A percentile compares a stretch with the other conserved stretches of the same genome.
Conservation (phyloP, 2,113 vertebrate species). For the Percina caprodes region DNA sequence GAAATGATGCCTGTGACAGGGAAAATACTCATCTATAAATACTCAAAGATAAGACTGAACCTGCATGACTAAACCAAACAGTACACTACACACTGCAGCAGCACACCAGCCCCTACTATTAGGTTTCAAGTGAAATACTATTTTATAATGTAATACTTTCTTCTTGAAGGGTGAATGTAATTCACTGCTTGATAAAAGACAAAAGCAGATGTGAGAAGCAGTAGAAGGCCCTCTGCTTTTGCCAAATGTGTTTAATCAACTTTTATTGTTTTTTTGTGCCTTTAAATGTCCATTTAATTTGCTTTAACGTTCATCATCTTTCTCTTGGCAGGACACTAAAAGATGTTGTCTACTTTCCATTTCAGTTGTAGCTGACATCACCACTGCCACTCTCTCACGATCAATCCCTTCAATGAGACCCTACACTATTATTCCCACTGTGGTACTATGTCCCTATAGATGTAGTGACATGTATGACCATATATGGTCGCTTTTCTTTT, state of each 20-base stretch:
- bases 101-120: neutral
- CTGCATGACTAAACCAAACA: neutral
- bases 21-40: neutral
- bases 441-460: slow-evolving; percentile 8
- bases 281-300: slow-evolving; percentile 38
- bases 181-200: slow-evolving; percentile 44
- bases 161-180: slow-evolving; percentile 31
- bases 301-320: slow-evolving; percentile 43
- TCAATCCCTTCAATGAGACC: slow-evolving; percentile 36
- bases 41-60: neutral
- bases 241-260: slow-evolving; percentile 39
- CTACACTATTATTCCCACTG: slow-evolving; percentile 26
- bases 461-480: slow-evolving; percentile 46
- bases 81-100: neutral
- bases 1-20: neutral
- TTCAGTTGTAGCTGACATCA: slow-evolving; percentile 9
- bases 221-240: slow-evolving; percentile 17
- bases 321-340: slow-evolving; percentile 47
- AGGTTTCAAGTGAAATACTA: slow-evolving; percentile 15
- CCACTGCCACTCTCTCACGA: neutral
- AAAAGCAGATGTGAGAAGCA: slow-evolving; percentile 54
- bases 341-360: slow-evolving; percentile 20
- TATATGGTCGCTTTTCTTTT: slow-evolving; percentile 16
- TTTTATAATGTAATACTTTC: neutral
- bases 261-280: slow-evolving; percentile 44